phyloP scores from a whole-genome alignment of 1,140 invertebrate species.

The Charaxes varanes region DNA sequence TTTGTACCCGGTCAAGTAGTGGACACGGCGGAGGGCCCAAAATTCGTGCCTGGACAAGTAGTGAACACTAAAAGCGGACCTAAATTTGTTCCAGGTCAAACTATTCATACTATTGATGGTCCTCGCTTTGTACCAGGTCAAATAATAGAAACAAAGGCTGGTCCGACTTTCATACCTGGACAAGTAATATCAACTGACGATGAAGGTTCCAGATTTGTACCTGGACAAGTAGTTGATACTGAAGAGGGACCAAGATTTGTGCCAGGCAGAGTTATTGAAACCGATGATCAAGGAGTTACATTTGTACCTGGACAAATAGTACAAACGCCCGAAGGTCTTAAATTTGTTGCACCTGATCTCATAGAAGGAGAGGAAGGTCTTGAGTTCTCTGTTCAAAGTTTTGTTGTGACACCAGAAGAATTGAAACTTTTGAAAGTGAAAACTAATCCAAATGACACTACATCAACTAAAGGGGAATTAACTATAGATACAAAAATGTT shows the following conservation, averaged over 20 bases:
- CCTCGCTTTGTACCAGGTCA: conserved; percentile 82
- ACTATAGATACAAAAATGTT: conserved; percentile 81
- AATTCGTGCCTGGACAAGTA: conserved; percentile 83
- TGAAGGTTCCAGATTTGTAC: conserved; percentile 81
- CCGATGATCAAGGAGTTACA: conserved; percentile 78
- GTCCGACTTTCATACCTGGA: conserved; percentile 83
- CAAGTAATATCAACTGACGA: conserved; percentile 83
- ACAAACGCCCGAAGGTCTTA: conserved; percentile 81
- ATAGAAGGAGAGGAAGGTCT: conserved; percentile 79
- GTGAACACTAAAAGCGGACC: conserved; percentile 80
- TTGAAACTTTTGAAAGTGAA: conserved; percentile 77
- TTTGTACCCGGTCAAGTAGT: conserved; percentile 86
- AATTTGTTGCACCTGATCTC: conserved; percentile 82
- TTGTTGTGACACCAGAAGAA: conserved; percentile 83
- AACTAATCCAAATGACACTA: conserved; percentile 73
- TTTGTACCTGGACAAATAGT: conserved; percentile 84
- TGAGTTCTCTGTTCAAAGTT: conserved; percentile 85
- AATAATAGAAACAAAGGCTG: conserved; percentile 82
- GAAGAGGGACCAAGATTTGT: conserved; percentile 82
- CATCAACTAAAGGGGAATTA: conserved; percentile 75
- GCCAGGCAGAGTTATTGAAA: conserved; percentile 81
- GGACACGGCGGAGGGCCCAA: conserved; percentile 78
- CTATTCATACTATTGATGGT: conserved; percentile 79
- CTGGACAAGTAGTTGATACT: conserved; percentile 84
- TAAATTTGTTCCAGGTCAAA: conserved; percentile 83